These are phyloP conservation scores for Pterostichus madidus DNA, from an alignment of 2,888 invertebrate genomes.

Conservation along the genomic window DNA sequence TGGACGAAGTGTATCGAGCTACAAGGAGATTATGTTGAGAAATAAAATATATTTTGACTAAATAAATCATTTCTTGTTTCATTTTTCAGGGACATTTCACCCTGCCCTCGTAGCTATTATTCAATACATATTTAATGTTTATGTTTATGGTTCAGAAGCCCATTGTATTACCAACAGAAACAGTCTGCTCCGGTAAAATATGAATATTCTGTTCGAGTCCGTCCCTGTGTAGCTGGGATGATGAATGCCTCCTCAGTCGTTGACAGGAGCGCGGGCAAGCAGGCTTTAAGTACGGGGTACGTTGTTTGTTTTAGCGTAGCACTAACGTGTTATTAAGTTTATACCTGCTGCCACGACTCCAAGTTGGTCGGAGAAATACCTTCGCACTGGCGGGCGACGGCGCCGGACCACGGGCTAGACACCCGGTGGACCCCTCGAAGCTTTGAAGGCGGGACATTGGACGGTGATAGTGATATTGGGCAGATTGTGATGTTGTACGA, in stretches of 20 bases:
- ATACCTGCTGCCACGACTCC: constrained; percentile 47
- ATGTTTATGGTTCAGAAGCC: too few relatives aligned
- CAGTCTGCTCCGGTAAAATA: too few relatives aligned
- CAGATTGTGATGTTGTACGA: too few relatives aligned
- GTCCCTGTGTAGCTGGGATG: constrained; percentile 28
- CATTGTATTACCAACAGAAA: too few relatives aligned
- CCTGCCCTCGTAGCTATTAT: too few relatives aligned
- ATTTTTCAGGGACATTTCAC: too few relatives aligned
- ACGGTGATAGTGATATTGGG: too few relatives aligned
- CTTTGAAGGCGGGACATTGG: not conserved
- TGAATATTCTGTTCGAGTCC: constrained; percentile 1
- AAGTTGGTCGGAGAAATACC: not conserved
- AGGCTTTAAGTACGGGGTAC: constrained; percentile 62
- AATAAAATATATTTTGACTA: too few relatives aligned
- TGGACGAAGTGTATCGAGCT: too few relatives aligned
- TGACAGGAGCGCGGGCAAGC: constrained; percentile 58
- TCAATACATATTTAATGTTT: too few relatives aligned
- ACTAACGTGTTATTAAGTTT: constrained; percentile 63
- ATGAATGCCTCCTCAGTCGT: constrained; percentile 50
- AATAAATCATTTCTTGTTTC: too few relatives aligned
- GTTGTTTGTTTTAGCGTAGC: constrained; percentile 63
- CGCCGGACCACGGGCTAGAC: not conserved
- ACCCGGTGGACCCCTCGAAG: not conserved
- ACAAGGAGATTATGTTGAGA: too few relatives aligned
- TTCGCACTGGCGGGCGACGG: not conserved